A percentile compares a stretch with the other conserved stretches of the same genome.
These are phyloP conservation scores for Panorpa germanica DNA, from an alignment of 2,888 invertebrate genomes.

Conservation along the genomic window DNA sequence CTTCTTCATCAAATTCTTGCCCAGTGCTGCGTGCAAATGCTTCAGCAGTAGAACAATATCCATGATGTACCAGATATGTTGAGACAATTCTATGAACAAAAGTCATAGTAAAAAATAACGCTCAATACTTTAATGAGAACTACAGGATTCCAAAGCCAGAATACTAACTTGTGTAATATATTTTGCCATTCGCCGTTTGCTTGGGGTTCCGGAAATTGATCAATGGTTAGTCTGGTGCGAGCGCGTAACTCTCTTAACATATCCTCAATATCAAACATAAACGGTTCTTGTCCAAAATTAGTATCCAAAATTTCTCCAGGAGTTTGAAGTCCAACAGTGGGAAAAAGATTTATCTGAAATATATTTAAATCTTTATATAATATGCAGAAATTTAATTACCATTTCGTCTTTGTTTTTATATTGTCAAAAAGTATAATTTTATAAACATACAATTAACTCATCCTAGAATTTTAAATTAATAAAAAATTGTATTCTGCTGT, in stretches of 20 bases:
- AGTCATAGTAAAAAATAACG: slow-evolving; percentile 9
- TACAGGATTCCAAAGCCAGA: slow-evolving; percentile 6
- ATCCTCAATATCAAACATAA: slow-evolving; percentile 94
- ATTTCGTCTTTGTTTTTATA: slow-evolving; percentile 5
- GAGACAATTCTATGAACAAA: slow-evolving; percentile 70
- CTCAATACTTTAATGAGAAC: slow-evolving; percentile 4
- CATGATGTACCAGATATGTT: slow-evolving; percentile 94
- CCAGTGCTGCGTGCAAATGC: slow-evolving; percentile 83
- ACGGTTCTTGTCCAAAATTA: slow-evolving; percentile 95
- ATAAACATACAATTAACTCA: background rate
- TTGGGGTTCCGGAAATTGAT: slow-evolving; percentile 71
- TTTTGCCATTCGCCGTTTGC: slow-evolving; percentile 85
- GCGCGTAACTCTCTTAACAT: slow-evolving; percentile 85
- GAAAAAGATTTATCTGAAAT: slow-evolving; percentile 80
- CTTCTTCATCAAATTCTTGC: slow-evolving; percentile 80
- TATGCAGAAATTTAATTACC: slow-evolving; percentile 8
- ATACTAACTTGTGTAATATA: slow-evolving; percentile 67
- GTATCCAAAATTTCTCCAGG: slow-evolving; percentile 97
- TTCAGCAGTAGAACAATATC: slow-evolving; percentile 91
- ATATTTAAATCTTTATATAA: slow-evolving; percentile 12
- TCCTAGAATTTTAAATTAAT: too few relatives aligned
- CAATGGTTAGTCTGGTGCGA: slow-evolving; percentile 65
- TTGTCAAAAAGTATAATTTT: background rate
- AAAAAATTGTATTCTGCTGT: too few relatives aligned
- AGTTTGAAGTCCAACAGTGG: slow-evolving; percentile 96